Evolutionary conservation across 2,113 vertebrate genomes (phyloP).

Genomic region (Nothoprocta perdicaria): DNA sequence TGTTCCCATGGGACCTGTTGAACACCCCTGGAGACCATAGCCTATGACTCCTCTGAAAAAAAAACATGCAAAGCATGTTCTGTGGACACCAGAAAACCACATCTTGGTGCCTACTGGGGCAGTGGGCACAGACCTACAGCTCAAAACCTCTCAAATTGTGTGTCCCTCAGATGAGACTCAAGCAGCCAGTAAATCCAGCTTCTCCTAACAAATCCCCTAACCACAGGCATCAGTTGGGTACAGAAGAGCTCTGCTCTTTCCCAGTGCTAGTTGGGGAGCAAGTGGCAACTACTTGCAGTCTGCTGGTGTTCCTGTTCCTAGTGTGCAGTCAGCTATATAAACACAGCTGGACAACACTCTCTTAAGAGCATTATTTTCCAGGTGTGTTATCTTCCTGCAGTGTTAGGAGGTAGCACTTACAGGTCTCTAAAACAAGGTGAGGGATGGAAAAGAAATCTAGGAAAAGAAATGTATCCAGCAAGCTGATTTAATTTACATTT

Average conservation of each 20-base stretch:
- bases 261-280: background rate
- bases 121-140: background rate
- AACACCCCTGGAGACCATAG: background rate
- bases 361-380: background rate
- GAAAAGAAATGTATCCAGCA: background rate
- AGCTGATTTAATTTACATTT: constrained; percentile 23
- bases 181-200: background rate
- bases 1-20: background rate
- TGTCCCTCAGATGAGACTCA: background rate
- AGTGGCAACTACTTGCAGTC: background rate
- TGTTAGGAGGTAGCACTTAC: background rate
- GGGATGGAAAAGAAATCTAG: background rate
- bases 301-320: background rate
- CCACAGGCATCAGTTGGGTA: background rate
- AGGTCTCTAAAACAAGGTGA: background rate
- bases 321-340: background rate
- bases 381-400: background rate
- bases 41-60: background rate
- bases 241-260: background rate
- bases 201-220: background rate
- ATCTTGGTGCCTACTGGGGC: background rate
- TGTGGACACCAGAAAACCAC: background rate
- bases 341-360: background rate
- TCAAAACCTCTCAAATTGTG: background rate
- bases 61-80: background rate